Conservation (phyloP, 2,797 vertebrate genomes). For the Rhynchonycteris naso region DNA sequence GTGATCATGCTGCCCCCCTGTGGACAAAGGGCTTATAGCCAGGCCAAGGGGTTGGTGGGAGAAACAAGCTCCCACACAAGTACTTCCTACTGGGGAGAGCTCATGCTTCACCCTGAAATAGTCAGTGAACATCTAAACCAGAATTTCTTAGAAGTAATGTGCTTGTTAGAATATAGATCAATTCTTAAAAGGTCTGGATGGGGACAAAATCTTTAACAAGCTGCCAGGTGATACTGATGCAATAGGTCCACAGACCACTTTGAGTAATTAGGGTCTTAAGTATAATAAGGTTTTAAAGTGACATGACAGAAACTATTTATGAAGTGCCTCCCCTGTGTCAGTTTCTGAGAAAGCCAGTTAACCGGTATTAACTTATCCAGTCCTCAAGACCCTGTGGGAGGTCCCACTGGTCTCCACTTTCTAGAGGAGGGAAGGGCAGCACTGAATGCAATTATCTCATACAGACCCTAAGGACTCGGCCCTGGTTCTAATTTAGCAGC, state of each 20-base stretch:
- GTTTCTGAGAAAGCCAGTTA: background rate
- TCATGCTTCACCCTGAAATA: conserved; percentile 7
- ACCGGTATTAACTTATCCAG: background rate
- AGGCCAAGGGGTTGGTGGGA: background rate
- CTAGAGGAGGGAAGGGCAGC: background rate
- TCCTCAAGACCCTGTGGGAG: background rate
- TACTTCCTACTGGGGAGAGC: background rate
- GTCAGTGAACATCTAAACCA: background rate
- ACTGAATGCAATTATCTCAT: background rate
- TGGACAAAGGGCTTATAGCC: conserved; percentile 10
- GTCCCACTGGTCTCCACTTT: background rate
- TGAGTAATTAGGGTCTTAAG: background rate
- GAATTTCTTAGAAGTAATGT: background rate
- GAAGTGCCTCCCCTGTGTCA: background rate
- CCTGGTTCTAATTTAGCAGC: background rate
- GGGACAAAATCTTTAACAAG: conserved; percentile 17
- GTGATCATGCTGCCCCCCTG: conserved; percentile 51
- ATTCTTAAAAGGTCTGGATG: background rate
- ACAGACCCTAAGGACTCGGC: background rate
- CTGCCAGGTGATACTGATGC: background rate
- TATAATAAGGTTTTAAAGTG: background rate
- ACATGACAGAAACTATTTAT: conserved; percentile 2
- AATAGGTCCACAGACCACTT: background rate
- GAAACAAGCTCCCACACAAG: background rate
- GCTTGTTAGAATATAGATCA: background rate